Base-by-base conservation (phyloP, 2,888 invertebrate genomes). In the Ichneumon xanthorius region DNA sequence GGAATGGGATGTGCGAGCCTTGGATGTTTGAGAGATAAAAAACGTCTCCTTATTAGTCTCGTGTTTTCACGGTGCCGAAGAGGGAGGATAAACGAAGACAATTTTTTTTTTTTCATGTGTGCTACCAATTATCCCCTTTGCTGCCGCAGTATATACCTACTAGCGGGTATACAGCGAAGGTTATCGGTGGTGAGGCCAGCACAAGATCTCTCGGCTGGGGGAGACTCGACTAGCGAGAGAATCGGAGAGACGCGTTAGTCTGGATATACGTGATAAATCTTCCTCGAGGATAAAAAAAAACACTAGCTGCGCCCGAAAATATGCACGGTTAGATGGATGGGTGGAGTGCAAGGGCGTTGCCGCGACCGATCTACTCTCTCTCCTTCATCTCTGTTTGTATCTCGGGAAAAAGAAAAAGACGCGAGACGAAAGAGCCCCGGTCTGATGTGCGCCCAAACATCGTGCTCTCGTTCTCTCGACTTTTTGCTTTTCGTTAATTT, bases 281-380 rank as follows among this genome's bases (percentile, higher is more conserved):
- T 87, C 88, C 88, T 88, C 80, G 81, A 84, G 65, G 72, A 11
- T 40, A 11, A 40, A 40, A 40, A 76, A 90, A 87, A 90, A 90
- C 91, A 91, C 90, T 91, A 90, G 90, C 90, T 89, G 90, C 87
- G 88, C 88, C 88, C 88, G 89, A 92, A 90, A 91, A 91, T 93
- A 91, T 92, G 91, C 91, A 90, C 87, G 89, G 86, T 88, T 91
- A 92, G 92, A 93, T 92, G 92, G 91, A 93, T 93, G 93, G 91
- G 90, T 92, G 90, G 91, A 93, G 91, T 91, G 89, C 86, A 89
- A 91, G 91, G 92, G 92, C 92, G 92, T 91, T 89, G 88, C 92
- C 89, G 84, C 89, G 88, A 87, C 87, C 88, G 89, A 88, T 86
- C 90, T 53, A 55, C 55, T 53, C 73, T 84, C 81, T 83, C 83